Percentiles rank a stretch among this genome's conserved stretches.
Conservation (phyloP, 1,140 invertebrate genomes). For the Eufriesea mexicana region DNA sequence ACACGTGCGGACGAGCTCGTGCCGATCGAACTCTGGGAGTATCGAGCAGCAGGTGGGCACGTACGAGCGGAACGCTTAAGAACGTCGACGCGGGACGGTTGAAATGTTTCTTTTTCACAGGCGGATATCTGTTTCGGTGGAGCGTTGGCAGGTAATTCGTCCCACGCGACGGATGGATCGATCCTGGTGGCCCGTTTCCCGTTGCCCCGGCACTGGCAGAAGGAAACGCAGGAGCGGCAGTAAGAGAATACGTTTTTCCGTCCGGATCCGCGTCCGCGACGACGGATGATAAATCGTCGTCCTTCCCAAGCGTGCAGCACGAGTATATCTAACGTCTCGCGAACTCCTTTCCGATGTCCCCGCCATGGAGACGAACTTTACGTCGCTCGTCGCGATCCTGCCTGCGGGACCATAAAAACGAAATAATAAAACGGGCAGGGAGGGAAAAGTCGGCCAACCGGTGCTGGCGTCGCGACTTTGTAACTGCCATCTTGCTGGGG, state of each 20-base stretch:
- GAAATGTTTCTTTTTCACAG: slow-evolving; percentile 27
- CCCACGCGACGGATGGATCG: slow-evolving; percentile 69
- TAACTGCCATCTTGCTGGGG: slow-evolving; percentile 42
- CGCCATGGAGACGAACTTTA: slow-evolving; percentile 49
- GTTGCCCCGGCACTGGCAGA: slow-evolving; percentile 59
- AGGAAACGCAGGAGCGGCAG: slow-evolving; percentile 14
- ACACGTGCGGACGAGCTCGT: too few species aligned
- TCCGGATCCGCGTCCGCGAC: slow-evolving; percentile 50
- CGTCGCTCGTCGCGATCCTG: slow-evolving; percentile 57
- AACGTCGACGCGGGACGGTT: background rate
- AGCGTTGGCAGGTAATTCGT: slow-evolving; percentile 76
- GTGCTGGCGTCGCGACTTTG: slow-evolving; percentile 53
- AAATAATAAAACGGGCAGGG: background rate
- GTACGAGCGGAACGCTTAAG: slow-evolving; percentile 23
- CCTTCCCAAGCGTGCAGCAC: slow-evolving; percentile 50
- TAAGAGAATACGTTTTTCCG: slow-evolving; percentile 65
- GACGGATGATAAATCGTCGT: slow-evolving; percentile 78
- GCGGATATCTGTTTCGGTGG: slow-evolving; percentile 69
- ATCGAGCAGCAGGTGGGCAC: slow-evolving; percentile 43
- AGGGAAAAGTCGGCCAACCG: slow-evolving; percentile 6
- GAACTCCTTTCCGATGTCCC: slow-evolving; percentile 44
- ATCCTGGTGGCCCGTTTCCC: slow-evolving; percentile 58
- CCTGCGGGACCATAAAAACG: slow-evolving; percentile 43
- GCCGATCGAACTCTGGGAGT: background rate
- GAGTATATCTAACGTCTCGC: slow-evolving; percentile 72